Conservation (phyloP, 1,140 invertebrate species). For the Scaptodrosophila lebanonensis region DNA sequence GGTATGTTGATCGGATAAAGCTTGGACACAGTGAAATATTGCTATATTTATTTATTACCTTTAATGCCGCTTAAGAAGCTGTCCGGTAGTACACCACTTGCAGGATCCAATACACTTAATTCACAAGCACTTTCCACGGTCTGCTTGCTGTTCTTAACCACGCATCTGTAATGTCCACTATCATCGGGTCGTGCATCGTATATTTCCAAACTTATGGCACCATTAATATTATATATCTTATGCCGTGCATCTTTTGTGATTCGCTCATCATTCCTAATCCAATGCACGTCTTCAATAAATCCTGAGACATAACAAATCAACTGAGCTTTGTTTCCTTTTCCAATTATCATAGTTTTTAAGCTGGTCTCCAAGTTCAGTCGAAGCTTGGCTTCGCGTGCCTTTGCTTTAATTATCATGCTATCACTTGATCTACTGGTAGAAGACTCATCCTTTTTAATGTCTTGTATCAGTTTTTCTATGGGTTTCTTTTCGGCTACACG, state of each 20-base stretch:
- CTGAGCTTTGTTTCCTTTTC: constrained; percentile 67
- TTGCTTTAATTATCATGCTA: constrained; percentile 38
- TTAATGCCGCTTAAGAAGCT: constrained; percentile 53
- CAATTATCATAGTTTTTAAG: constrained; percentile 68
- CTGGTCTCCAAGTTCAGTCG: constrained; percentile 56
- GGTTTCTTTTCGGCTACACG: constrained; percentile 41
- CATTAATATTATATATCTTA: constrained; percentile 75
- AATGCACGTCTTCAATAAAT: constrained; percentile 67
- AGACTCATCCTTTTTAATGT: constrained; percentile 21
- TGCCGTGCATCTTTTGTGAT: constrained; percentile 61
- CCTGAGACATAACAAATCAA: constrained; percentile 69
- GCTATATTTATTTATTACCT: too few species aligned
- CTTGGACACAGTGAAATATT: too few species aligned
- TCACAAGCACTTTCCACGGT: constrained; percentile 80
- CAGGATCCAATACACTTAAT: constrained; percentile 79
- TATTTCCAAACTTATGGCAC: constrained; percentile 68
- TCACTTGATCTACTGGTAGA: background rate
- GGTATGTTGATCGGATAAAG: too few species aligned
- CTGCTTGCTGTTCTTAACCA: constrained; percentile 82
- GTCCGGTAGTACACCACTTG: constrained; percentile 33
- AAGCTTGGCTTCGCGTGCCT: constrained; percentile 53
- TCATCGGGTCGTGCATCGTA: constrained; percentile 66
- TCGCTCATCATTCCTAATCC: constrained; percentile 60
- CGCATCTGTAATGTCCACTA: constrained; percentile 78
- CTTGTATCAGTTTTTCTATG: constrained; percentile 35